A percentile compares a stretch with the other conserved stretches of the same genome.
These are phyloP conservation scores for Dysmachus trigonus DNA, from an alignment of 2,888 invertebrate species.

Conservation along the genomic window DNA sequence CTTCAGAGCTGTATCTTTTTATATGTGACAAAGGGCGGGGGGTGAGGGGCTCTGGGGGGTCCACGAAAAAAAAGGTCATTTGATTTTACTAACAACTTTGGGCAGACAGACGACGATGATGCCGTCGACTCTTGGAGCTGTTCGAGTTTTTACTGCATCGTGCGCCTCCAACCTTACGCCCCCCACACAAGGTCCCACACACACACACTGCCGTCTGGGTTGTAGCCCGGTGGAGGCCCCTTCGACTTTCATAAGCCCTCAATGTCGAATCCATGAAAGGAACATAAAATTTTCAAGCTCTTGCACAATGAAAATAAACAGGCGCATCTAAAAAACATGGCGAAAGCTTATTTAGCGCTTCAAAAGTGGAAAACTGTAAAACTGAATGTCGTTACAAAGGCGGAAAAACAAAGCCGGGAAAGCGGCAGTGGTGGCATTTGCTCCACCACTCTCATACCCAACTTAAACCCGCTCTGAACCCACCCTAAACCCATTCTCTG, in stretches of 20 bases:
- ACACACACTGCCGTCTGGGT: neutral
- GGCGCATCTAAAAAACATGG: conserved; percentile 17
- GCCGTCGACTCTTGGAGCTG: neutral
- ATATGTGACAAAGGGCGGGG: neutral
- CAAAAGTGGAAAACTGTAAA: conserved; percentile 25
- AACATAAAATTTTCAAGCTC: conserved; percentile 23
- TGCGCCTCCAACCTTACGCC: neutral
- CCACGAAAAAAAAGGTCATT: neutral
- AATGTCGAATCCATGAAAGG: conserved; percentile 30
- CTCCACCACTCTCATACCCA: neutral
- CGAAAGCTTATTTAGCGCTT: conserved; percentile 24
- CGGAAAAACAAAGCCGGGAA: neutral
- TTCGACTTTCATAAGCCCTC: conserved; percentile 17
- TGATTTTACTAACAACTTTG: neutral
- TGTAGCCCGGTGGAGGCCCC: neutral
- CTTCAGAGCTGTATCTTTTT: conserved; percentile 25
- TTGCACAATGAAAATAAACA: conserved; percentile 29
- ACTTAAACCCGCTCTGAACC: neutral
- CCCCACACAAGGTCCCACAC: neutral
- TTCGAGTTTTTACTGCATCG: neutral
- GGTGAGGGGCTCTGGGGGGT: neutral
- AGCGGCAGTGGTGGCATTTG: neutral
- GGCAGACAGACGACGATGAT: neutral
- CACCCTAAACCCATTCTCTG: neutral
- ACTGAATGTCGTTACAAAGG: conserved; percentile 7